Evolutionary conservation across 2,888 invertebrate genomes (phyloP).

Genomic region (Pandemis corylana): DNA sequence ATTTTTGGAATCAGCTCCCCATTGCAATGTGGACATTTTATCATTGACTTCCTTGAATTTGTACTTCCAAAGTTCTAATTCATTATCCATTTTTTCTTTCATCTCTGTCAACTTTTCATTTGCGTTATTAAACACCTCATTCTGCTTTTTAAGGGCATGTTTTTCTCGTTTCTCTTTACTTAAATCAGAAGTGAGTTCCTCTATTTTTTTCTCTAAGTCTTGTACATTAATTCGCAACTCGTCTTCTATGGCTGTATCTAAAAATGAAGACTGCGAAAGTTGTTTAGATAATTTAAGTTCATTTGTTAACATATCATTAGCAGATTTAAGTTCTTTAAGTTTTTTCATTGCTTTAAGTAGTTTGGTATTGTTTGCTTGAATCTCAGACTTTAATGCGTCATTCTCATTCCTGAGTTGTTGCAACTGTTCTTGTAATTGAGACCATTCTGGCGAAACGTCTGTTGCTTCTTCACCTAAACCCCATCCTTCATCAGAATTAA

Average conservation of each 20-base stretch:
- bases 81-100: conserved; percentile 92
- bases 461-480: conserved; percentile 71
- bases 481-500: conserved; percentile 78
- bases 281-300: conserved; percentile 83
- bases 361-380: conserved; percentile 88
- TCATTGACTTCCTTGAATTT: conserved; percentile 89
- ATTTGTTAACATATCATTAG: conserved; percentile 85
- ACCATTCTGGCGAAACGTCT: conserved; percentile 72
- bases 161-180: conserved; percentile 88
- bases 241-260: conserved; percentile 92
- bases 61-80: conserved; percentile 89
- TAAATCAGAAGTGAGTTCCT: conserved; percentile 84
- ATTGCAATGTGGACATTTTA: conserved; percentile 83
- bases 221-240: conserved; percentile 89
- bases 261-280: conserved; percentile 84
- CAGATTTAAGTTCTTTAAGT: conserved; percentile 91
- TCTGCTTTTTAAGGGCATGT: conserved; percentile 87
- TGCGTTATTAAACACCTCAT: conserved; percentile 89
- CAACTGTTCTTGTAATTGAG: conserved; percentile 86
- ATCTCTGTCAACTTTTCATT: conserved; percentile 92
- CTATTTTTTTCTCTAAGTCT: conserved; percentile 87
- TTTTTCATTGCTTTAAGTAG: conserved; percentile 92
- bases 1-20: conserved; percentile 64
- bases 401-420: conserved; percentile 85
- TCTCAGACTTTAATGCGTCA: conserved; percentile 85